Evolutionary conservation across 2,888 invertebrate genomes (phyloP), one percentile per base, ranked within the genome.

Genomic region (Megalurothrips usitatus): DNA sequence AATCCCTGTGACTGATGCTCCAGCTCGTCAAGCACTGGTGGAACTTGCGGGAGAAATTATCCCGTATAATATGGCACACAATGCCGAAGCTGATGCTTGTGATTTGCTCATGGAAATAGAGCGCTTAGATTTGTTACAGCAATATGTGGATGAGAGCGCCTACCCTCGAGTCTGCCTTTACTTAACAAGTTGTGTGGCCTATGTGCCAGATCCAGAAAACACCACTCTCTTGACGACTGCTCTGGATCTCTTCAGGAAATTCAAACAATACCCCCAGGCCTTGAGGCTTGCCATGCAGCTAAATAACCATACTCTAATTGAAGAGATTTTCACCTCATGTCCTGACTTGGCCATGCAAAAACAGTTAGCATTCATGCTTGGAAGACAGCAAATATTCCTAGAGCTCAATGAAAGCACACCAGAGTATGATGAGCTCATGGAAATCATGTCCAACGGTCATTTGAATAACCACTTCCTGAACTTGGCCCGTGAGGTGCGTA

Each of bases 51-150:
- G 94, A 82, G 94, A 96, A 86, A 96, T 99, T 80, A 92, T 99
- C 43, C 92, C 94, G 0, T 99, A 98, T 87, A 96, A 99, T 86
- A 97, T 98, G 94, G 92, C 93, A 83, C 98, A 99, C 87, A 98
- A 99, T 86, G 99, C 99, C 1, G 99, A 99, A 88, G 96, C 98
- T 0, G 99, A 99, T 88, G 99, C 98, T 0, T 99, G 98, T 87
- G 99, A 99, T 89, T 89, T 99, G 82, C 89, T 99, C 0, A 98
- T 99, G 94, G 99, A 99, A 89, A 96, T 99, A 84, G 99, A 99
- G 86, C 91, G 92, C 83, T 89, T 99, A 79, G 94, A 96, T 85
- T 88, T 98, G 80, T 88, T 99, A 28, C 92, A 94, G 34, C 91
- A 95, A 81, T 95, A 95, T 85, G 96, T 98, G 84, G 96, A 96